These are phyloP conservation scores for Dinomys branickii DNA, from an alignment of 2,113 vertebrate species.

Conservation along the genomic window DNA sequence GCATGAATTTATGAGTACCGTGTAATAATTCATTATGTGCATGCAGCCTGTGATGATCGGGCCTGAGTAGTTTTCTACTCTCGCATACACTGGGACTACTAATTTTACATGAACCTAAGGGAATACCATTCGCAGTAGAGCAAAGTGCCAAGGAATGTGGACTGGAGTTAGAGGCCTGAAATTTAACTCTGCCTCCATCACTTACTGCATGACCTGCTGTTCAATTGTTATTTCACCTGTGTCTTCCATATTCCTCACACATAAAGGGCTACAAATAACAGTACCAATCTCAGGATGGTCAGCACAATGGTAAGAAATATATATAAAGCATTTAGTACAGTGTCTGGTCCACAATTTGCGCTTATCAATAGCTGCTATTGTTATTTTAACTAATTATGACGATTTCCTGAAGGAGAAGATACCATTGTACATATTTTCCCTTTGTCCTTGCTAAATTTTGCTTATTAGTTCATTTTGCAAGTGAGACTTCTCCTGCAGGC, in stretches of 20 bases:
- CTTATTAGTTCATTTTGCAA: conserved; percentile 35
- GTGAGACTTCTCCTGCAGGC: background rate
- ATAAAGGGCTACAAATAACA: background rate
- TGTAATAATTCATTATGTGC: background rate
- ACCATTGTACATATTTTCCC: conserved; percentile 47
- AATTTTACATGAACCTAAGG: background rate
- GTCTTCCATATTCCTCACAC: background rate
- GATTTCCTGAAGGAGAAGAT: background rate
- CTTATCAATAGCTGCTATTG: background rate
- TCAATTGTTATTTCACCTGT: background rate
- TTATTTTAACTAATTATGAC: background rate
- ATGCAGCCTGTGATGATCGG: background rate
- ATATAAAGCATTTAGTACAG: background rate
- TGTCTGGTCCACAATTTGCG: conserved; percentile 21
- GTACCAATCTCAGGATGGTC: background rate
- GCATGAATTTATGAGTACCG: background rate
- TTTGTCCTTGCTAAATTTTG: conserved; percentile 36
- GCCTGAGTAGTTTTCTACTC: background rate
- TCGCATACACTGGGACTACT: background rate
- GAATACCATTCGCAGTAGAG: background rate
- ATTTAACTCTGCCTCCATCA: background rate
- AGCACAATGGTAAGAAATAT: background rate
- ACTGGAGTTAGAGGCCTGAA: background rate
- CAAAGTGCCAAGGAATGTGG: background rate
- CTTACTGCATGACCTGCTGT: background rate